These are phyloP conservation scores for Mystacornis crossleyi DNA, from an alignment of 2,113 vertebrate species.

Conservation along the genomic window DNA sequence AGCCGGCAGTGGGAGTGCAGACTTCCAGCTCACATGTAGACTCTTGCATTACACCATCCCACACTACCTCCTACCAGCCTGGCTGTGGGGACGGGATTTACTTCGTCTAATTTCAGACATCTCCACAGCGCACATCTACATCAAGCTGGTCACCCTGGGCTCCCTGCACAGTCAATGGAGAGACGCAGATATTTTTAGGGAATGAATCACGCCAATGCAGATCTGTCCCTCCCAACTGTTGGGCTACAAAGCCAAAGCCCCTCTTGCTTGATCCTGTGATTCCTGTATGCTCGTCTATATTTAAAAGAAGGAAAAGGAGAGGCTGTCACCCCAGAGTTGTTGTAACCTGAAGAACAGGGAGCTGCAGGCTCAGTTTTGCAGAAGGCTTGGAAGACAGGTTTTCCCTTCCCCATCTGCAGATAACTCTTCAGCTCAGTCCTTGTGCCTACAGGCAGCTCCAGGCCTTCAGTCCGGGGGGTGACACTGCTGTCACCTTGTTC, in stretches of 20 bases:
- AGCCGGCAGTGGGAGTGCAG: slow-evolving; percentile 61
- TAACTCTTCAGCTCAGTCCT: background rate
- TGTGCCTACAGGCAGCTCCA: background rate
- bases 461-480: background rate
- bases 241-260: background rate
- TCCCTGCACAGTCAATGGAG: slow-evolving; percentile 26
- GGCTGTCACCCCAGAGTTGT: background rate
- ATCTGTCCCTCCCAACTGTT: background rate
- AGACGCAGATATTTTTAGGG: slow-evolving; percentile 26
- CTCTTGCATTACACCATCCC: slow-evolving; percentile 66
- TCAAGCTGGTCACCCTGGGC: slow-evolving; percentile 52
- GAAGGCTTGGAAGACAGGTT: background rate
- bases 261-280: background rate
- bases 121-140: slow-evolving; percentile 20
- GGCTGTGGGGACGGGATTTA: slow-evolving; percentile 57
- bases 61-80: slow-evolving; percentile 58
- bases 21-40: slow-evolving; percentile 70
- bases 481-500: background rate
- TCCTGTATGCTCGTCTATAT: background rate
- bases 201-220: slow-evolving; percentile 8
- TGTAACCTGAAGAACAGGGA: background rate
- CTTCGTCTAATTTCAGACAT: slow-evolving; percentile 50
- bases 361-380: background rate
- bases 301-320: background rate
- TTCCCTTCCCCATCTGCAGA: background rate